Percentiles rank a stretch among this genome's conserved stretches.
phyloP scores from a whole-genome alignment of 2,888 invertebrate genomes.

The Sinohyriopsis cumingii region DNA sequence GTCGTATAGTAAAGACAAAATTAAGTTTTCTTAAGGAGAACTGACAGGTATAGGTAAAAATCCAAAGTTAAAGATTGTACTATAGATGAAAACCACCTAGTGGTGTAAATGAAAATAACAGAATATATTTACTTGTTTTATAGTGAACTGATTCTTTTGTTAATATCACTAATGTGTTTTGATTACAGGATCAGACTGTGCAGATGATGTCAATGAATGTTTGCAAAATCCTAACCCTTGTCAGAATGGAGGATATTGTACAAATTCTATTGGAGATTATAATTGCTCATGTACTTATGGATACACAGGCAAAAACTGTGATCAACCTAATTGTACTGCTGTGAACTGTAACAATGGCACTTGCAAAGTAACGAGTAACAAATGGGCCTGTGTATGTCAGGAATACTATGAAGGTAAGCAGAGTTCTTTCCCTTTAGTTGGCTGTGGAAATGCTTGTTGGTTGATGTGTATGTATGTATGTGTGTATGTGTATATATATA shows the following conservation, averaged over 20 bases:
- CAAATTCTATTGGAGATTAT: constrained; percentile 66
- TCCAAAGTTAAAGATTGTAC: too few species aligned
- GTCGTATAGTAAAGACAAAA: too few species aligned
- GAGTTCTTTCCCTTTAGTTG: not conserved
- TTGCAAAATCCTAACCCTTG: constrained; percentile 68
- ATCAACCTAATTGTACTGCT: constrained; percentile 41
- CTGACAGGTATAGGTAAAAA: too few species aligned
- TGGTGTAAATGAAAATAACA: not conserved
- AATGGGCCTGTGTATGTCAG: constrained; percentile 41
- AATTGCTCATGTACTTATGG: constrained; percentile 58
- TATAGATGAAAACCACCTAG: too few species aligned
- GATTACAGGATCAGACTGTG: constrained; percentile 37
- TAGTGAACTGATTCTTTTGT: not conserved
- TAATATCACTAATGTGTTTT: constrained; percentile 8
- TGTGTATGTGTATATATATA: too few species aligned
- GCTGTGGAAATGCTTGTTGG: not conserved
- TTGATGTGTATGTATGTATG: not conserved
- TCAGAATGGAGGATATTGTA: constrained; percentile 75
- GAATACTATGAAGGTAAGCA: constrained; percentile 48
- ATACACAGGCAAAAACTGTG: constrained; percentile 52
- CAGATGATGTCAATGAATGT: constrained; percentile 42
- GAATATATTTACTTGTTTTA: not conserved
- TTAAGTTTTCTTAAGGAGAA: too few species aligned
- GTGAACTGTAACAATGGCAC: constrained; percentile 47
- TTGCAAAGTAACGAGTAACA: constrained; percentile 26